Percentiles rank a stretch among this genome's conserved stretches.
phyloP scores from a whole-genome alignment of 2,888 invertebrate genomes.

The Limenitis camilla region DNA sequence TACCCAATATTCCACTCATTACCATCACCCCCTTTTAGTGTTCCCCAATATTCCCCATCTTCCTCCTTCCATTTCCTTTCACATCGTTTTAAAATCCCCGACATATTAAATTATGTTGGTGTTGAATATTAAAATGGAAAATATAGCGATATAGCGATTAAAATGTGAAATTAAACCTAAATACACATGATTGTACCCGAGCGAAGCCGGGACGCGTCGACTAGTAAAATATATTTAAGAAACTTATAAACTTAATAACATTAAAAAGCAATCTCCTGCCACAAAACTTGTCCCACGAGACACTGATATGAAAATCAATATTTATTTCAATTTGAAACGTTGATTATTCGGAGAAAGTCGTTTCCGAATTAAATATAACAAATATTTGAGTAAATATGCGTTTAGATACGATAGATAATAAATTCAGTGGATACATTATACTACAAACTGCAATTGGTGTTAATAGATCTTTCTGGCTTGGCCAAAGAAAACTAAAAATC shows the following conservation, averaged over 20 bases:
- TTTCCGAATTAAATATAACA: background rate
- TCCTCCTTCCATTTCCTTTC: too few species aligned
- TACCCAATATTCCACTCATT: too few species aligned
- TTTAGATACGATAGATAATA: background rate
- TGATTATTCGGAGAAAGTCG: background rate
- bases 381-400: background rate
- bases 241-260: background rate
- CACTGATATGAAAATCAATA: slow-evolving; percentile 10
- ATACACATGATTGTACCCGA: too few species aligned
- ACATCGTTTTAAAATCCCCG: too few species aligned
- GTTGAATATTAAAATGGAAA: too few species aligned
- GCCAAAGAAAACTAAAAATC: slow-evolving; percentile 22
- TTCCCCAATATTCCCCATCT: too few species aligned
- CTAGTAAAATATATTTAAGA: too few species aligned
- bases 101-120: too few species aligned
- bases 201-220: too few species aligned
- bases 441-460: slow-evolving; percentile 43
- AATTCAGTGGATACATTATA: slow-evolving; percentile 25
- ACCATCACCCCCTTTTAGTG: too few species aligned
- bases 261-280: background rate
- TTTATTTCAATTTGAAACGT: background rate
- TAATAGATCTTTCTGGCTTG: slow-evolving; percentile 41
- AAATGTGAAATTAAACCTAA: too few species aligned
- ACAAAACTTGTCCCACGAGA: slow-evolving; percentile 3
- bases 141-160: too few species aligned